Percentiles rank a stretch among this genome's conserved stretches.
Evolutionary conservation across 1,140 invertebrate species (phyloP).

Genomic region (Centruroides vittatus): DNA sequence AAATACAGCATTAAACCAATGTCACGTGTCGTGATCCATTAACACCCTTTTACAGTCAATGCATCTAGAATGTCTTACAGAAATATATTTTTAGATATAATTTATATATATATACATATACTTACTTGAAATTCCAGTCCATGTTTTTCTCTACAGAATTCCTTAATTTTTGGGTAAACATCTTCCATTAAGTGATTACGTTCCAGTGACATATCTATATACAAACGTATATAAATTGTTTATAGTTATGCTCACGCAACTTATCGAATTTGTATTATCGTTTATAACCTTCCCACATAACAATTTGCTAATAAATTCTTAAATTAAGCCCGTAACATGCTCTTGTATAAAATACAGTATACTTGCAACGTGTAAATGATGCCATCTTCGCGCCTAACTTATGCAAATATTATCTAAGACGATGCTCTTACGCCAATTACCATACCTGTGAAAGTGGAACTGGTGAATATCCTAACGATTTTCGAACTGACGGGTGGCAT

Average conservation of each 20-base stretch:
- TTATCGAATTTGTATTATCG: not conserved
- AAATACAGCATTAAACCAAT: not conserved
- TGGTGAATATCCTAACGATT: slow-evolving; percentile 96
- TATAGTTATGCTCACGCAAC: not conserved
- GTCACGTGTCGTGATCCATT: no score
- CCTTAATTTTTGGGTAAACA: slow-evolving; percentile 92
- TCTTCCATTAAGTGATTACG: slow-evolving; percentile 96
- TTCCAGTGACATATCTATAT: slow-evolving; percentile 86
- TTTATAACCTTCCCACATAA: not conserved
- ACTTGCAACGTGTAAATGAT: no score
- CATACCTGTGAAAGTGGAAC: slow-evolving; percentile 92
- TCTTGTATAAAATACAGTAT: no score
- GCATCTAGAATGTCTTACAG: not conserved
- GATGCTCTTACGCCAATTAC: no score
- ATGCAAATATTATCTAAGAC: no score
- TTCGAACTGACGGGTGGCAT: slow-evolving; percentile 91
- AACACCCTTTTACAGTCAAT: no score
- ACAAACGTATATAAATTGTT: not conserved
- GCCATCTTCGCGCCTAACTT: no score
- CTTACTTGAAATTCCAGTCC: slow-evolving; percentile 95
- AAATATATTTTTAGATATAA: not conserved
- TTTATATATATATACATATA: slow-evolving; percentile 5
- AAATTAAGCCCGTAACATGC: not conserved
- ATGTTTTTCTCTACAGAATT: slow-evolving; percentile 92
- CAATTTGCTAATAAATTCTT: not conserved